Percentiles rank a stretch among this genome's conserved stretches.
phyloP scores from a whole-genome alignment of 2,888 invertebrate species.

The Nycteola revayana region DNA sequence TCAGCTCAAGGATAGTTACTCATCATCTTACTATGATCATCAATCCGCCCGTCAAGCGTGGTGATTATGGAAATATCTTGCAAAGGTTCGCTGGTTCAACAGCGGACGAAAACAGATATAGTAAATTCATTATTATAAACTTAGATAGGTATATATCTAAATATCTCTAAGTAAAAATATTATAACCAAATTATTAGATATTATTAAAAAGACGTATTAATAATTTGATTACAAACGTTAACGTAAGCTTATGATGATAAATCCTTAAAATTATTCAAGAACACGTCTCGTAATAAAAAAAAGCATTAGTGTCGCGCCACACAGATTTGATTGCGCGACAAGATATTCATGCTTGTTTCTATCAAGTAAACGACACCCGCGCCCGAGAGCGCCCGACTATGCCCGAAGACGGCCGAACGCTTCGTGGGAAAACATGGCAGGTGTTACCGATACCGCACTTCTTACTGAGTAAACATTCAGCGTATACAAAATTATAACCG shows the following conservation, averaged over 20 bases:
- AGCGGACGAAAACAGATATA: too few species aligned
- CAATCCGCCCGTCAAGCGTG: too few species aligned
- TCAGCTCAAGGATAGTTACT: too few species aligned
- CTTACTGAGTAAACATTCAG: conserved; percentile 80
- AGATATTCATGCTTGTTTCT: conserved; percentile 32
- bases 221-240: conserved; percentile 20
- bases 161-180: too few species aligned
- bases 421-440: conserved; percentile 79
- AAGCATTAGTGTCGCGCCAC: conserved; percentile 49
- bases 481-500: conserved; percentile 81
- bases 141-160: too few species aligned
- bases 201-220: not conserved
- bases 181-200: not conserved
- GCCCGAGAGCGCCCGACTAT: conserved; percentile 49
- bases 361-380: conserved; percentile 48
- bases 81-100: too few species aligned
- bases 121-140: too few species aligned
- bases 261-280: conserved; percentile 29
- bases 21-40: too few species aligned
- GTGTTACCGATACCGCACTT: conserved; percentile 79
- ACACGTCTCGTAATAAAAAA: conserved; percentile 39
- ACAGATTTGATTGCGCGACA: conserved; percentile 58
- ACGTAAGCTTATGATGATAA: conserved; percentile 21
- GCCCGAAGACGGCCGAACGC: conserved; percentile 65
- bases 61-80: too few species aligned